Conservation (phyloP, 2,888 invertebrate genomes). For the Synergus itoensis region DNA sequence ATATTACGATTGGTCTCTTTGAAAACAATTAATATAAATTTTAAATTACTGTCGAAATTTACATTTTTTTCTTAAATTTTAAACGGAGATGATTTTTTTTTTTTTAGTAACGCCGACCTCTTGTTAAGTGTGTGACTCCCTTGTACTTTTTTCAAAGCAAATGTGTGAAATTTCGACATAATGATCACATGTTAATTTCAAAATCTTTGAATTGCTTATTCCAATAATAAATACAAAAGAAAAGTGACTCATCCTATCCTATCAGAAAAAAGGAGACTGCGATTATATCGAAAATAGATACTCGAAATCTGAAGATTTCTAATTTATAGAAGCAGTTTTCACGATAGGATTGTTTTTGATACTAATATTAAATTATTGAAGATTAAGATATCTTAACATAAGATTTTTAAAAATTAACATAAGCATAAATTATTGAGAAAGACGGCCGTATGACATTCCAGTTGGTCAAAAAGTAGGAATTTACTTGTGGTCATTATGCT, state of each 20-base stretch:
- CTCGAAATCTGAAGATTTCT: background rate
- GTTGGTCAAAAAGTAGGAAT: background rate
- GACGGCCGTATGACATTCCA: too few species aligned
- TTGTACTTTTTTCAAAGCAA: constrained; percentile 33
- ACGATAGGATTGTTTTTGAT: too few species aligned
- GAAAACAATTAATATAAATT: background rate
- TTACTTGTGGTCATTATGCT: constrained; percentile 11
- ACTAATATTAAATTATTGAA: too few species aligned
- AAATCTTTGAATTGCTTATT: background rate
- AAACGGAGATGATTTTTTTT: background rate
- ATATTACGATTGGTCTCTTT: constrained; percentile 21
- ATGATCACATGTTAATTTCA: background rate
- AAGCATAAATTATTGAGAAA: background rate
- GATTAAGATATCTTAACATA: too few species aligned
- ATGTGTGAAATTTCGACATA: background rate
- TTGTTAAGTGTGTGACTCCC: constrained; percentile 24
- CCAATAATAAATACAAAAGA: background rate
- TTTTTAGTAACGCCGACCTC: constrained; percentile 30
- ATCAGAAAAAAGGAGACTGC: background rate
- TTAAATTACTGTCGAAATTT: background rate
- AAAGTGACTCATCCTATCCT: too few species aligned
- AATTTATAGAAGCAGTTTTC: too few species aligned
- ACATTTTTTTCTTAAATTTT: background rate
- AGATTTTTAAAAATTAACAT: too few species aligned
- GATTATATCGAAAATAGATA: too few species aligned